These are phyloP conservation scores for Semicossyphus pulcher DNA, from an alignment of 2,113 vertebrate species.

Conservation along the genomic window DNA sequence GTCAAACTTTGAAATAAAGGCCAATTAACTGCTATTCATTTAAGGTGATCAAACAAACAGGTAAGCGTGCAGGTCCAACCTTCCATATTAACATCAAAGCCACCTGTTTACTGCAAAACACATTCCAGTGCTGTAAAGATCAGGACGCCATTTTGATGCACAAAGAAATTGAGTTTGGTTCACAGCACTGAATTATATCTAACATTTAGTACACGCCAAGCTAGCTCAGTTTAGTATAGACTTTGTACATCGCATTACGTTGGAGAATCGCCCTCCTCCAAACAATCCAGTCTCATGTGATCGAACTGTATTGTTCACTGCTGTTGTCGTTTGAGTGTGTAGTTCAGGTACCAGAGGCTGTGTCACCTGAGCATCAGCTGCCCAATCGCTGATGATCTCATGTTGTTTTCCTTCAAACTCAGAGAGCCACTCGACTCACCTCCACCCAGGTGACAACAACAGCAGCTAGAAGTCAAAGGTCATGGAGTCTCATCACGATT, in stretches of 20 bases:
- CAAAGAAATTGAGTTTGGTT: too few species aligned
- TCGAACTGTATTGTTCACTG: neutral
- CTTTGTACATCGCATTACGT: neutral
- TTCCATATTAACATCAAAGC: neutral
- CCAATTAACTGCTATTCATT: too few species aligned
- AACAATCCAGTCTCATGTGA: neutral
- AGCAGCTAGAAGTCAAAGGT: constrained; percentile 47
- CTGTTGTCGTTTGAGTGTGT: neutral
- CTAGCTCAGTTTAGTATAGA: too few species aligned
- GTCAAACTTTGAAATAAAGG: too few species aligned
- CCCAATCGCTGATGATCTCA: constrained; percentile 15
- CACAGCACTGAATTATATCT: too few species aligned
- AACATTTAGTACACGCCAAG: too few species aligned
- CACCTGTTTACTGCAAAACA: constrained; percentile 11
- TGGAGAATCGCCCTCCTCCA: neutral
- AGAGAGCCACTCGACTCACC: constrained; percentile 29
- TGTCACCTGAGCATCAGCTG: constrained; percentile 31
- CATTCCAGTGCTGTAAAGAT: too few species aligned
- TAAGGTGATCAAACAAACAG: neutral
- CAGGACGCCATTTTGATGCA: too few species aligned
- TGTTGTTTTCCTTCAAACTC: constrained; percentile 39
- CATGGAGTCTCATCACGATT: constrained; percentile 19
- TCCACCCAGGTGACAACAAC: constrained; percentile 33
- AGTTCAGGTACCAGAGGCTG: constrained; percentile 3
- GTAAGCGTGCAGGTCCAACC: neutral